Evolutionary conservation across 2,888 invertebrate genomes (phyloP).

Genomic region (Dasypolia templi): DNA sequence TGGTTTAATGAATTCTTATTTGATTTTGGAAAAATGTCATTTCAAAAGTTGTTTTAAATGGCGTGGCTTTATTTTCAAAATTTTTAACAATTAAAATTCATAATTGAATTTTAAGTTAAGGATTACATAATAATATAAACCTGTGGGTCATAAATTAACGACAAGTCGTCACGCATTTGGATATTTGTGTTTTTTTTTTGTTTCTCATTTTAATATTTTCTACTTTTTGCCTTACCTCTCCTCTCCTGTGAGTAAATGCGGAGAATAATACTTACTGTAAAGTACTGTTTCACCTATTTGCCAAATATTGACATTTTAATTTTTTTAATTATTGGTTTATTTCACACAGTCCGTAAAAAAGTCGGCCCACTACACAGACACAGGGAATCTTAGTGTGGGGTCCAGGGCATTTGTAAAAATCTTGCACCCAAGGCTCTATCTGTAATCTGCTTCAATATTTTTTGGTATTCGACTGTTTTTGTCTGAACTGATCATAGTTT

Average conservation of each 20-base stretch:
- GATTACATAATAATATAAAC: background rate
- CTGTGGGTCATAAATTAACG: background rate
- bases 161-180: background rate
- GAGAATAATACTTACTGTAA: background rate
- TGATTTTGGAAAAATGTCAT: background rate
- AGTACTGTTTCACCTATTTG: background rate
- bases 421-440: no score
- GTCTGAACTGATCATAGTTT: no score
- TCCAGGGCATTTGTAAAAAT: no score
- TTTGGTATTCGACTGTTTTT: no score
- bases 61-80: slow-evolving; percentile 12
- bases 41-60: background rate
- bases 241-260: background rate
- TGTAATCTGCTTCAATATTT: no score
- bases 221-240: no score
- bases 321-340: background rate
- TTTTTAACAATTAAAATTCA: slow-evolving; percentile 6
- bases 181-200: background rate
- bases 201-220: background rate
- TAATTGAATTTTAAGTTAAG: slow-evolving; percentile 10
- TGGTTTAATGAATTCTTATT: background rate
- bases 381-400: no score
- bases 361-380: no score
- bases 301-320: background rate
- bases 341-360: background rate